These are phyloP conservation scores for Leucoma salicis DNA, from an alignment of 2,888 invertebrate species.

Conservation along the genomic window DNA sequence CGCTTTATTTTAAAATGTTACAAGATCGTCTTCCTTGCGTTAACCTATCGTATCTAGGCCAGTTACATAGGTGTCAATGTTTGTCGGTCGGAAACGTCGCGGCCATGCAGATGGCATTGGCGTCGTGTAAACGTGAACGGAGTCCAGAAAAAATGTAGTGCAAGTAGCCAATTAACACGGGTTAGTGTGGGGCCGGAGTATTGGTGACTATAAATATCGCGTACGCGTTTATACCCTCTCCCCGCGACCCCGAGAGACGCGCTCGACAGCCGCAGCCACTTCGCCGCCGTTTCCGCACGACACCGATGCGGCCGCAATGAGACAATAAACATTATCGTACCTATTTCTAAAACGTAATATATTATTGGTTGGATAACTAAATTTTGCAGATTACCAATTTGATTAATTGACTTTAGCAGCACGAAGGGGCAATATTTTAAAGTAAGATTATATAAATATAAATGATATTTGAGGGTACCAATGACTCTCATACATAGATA, in stretches of 20 bases:
- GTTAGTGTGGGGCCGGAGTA: slow-evolving; percentile 73
- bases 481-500: too few relatives aligned
- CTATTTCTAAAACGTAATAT: too few relatives aligned
- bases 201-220: slow-evolving; percentile 75
- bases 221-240: slow-evolving; percentile 38
- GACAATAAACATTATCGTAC: too few relatives aligned
- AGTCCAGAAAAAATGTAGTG: slow-evolving; percentile 73
- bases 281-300: slow-evolving; percentile 51
- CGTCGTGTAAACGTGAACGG: slow-evolving; percentile 61
- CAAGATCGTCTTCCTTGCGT: slow-evolving; percentile 46
- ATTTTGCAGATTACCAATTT: too few relatives aligned
- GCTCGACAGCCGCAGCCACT: slow-evolving; percentile 45
- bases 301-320: slow-evolving; percentile 45
- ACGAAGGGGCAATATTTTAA: too few relatives aligned
- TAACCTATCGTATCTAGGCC: slow-evolving; percentile 58
- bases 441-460: too few relatives aligned
- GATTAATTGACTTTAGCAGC: too few relatives aligned
- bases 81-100: slow-evolving; percentile 65
- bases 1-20: slow-evolving; percentile 44
- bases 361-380: too few relatives aligned
- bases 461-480: too few relatives aligned
- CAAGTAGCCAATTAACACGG: slow-evolving; percentile 77
- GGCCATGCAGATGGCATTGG: slow-evolving; percentile 65
- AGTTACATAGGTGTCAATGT: slow-evolving; percentile 77
- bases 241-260: slow-evolving; percentile 38